Evolutionary conservation across 2,888 invertebrate species (phyloP).

Genomic region (Lithophane semibrunnea): DNA sequence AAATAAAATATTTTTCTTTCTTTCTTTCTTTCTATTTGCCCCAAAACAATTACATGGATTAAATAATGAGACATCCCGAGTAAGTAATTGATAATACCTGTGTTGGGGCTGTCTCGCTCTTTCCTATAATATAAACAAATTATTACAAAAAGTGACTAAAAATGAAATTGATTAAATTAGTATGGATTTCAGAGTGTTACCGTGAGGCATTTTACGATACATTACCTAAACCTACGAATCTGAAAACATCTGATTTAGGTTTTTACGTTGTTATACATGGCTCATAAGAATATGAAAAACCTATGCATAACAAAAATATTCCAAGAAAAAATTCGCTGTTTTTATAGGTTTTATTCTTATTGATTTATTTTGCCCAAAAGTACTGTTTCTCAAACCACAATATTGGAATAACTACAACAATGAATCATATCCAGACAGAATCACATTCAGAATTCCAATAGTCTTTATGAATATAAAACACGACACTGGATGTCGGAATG

Average conservation of each 20-base stretch:
- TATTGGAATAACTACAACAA: constrained; percentile 44
- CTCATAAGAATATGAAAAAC: not conserved
- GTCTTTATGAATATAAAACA: constrained; percentile 58
- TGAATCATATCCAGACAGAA: constrained; percentile 35
- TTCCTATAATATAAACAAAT: no score
- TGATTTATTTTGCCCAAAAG: constrained; percentile 3
- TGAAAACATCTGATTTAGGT: not conserved
- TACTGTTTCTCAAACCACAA: constrained; percentile 1
- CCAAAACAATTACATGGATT: no score
- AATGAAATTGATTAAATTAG: not conserved
- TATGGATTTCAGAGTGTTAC: not conserved
- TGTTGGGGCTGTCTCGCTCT: no score
- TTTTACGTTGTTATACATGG: not conserved
- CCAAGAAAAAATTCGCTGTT: not conserved
- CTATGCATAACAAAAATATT: not conserved
- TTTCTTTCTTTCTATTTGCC: no score
- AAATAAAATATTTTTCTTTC: no score
- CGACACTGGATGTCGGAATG: constrained; percentile 45
- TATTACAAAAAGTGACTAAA: no score
- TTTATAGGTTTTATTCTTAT: not conserved
- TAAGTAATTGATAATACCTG: no score
- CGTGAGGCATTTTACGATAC: not conserved
- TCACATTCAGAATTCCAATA: constrained; percentile 32
- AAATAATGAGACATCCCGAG: no score
- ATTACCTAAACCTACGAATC: not conserved